phyloP scores from a whole-genome alignment of 2,888 invertebrate species.

The Rugalucina vietnamica region DNA sequence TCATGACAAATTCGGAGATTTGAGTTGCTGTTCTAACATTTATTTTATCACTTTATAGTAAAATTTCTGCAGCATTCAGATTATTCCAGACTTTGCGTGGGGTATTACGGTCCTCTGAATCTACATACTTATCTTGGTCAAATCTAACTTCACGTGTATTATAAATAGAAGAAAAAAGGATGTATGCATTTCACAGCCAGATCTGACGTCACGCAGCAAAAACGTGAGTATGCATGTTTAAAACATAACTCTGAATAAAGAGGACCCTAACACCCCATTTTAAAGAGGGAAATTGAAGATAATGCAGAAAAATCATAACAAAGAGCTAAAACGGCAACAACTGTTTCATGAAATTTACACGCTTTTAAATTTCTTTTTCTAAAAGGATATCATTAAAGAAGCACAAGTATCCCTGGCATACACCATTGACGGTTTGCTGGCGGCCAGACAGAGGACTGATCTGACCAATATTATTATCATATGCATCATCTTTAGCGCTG shows the following conservation, averaged over 20 bases:
- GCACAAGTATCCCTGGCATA: constrained; percentile 62
- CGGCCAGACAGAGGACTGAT: constrained; percentile 63
- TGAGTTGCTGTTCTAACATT: too few species aligned
- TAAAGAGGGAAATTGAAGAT: neutral
- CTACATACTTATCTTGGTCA: too few species aligned
- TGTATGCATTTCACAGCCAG: too few species aligned
- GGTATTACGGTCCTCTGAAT: neutral
- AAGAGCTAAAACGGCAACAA: neutral
- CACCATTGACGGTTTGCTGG: constrained; percentile 60
- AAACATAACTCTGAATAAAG: too few species aligned
- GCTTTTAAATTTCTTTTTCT: constrained; percentile 3
- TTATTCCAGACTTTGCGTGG: too few species aligned
- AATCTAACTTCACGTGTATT: too few species aligned
- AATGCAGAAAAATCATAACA: neutral
- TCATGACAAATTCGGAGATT: too few species aligned
- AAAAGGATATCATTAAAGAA: constrained; percentile 61
- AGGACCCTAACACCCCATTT: neutral
- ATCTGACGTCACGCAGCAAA: too few species aligned
- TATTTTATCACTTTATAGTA: too few species aligned
- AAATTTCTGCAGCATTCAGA: too few species aligned
- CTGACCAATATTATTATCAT: constrained; percentile 74
- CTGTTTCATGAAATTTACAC: neutral
- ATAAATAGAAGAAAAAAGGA: too few species aligned
- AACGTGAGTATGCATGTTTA: neutral
- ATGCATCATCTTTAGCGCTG: constrained; percentile 73